These are phyloP conservation scores for Platyrinchus mystaceus DNA, from an alignment of 2,797 vertebrate species.

Conservation along the genomic window DNA sequence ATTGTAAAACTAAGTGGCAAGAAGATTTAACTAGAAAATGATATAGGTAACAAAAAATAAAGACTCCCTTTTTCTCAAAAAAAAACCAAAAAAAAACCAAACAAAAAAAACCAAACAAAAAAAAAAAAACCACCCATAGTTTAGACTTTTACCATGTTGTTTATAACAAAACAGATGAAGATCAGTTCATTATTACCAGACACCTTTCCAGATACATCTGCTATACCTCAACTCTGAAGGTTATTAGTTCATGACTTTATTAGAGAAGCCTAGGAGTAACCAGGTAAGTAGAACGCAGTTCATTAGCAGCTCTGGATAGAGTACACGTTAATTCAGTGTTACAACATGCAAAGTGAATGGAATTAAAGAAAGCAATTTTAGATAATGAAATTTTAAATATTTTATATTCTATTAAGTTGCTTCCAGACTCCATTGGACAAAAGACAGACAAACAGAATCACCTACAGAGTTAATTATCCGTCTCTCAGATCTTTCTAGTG, in stretches of 20 bases:
- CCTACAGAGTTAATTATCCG: conserved; percentile 57
- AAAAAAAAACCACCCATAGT: neutral
- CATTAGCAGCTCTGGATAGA: conserved; percentile 61
- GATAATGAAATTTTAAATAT: conserved; percentile 59
- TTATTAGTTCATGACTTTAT: conserved; percentile 56
- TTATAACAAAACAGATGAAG: neutral
- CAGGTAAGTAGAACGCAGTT: conserved; percentile 45
- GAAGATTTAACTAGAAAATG: neutral
- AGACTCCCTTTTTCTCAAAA: neutral
- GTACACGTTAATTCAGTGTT: conserved; percentile 38
- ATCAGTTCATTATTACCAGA: conserved; percentile 54
- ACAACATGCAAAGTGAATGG: conserved; percentile 61
- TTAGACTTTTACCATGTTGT: neutral
- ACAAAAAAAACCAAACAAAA: too few relatives aligned
- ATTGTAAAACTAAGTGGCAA: neutral
- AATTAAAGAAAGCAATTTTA: conserved; percentile 60
- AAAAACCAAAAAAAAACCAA: neutral
- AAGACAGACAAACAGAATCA: conserved; percentile 59
- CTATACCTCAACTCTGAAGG: conserved; percentile 43
- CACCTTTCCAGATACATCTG: conserved; percentile 54
- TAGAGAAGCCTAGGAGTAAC: conserved; percentile 31
- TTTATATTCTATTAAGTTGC: conserved; percentile 56
- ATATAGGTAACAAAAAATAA: neutral
- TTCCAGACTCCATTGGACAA: conserved; percentile 49
- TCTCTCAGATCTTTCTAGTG: conserved; percentile 50